Evolutionary conservation across 1,140 invertebrate species (phyloP), one percentile per base, ranked within the genome.

Genomic region (Diabrotica virgifera): DNA sequence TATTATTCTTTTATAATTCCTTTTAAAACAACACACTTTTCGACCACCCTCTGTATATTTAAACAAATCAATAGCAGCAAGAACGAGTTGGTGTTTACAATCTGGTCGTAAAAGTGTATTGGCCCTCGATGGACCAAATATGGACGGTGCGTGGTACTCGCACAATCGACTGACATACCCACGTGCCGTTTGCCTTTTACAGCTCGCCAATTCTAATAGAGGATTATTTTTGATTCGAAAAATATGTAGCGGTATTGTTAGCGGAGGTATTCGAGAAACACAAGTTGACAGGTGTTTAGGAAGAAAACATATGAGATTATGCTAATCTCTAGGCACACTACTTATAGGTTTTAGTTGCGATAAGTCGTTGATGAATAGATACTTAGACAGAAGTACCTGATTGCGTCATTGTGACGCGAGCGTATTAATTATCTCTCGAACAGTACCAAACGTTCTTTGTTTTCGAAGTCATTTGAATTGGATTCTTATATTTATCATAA

Each of bases 31-130:
- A 12, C 5, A 50, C 1, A 50, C 46, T 12, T 50, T 12, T 12
- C 9, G 46, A 10, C 46, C 46, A 9, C 46, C 9, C 46, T 5
- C 46, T 5, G 5, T 12, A 7, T 5, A 52, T 10, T 52, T 12
- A n/a, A 12, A 14, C 51, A 52, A 52, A 52, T 24, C 10, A 14
- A 24, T 14, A 55, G 9, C 14, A 13, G 36, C 9, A 13, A 35
- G 36, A 55, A 55, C 14, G 53, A 55, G 53, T 55, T 55, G 53
- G 53, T 55, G 53, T 55, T 55, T 35, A 10, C 53, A 35, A 55
- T 35, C 6, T 46, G n/a, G 40, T 5, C 40, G 24, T 57, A 57
- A 57, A 57, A 57, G 55, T 57, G 55, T 57, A 57, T 57, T 57
- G 55, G 55, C 24, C 55, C 36, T 57, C 36, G 36, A 57, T n/a